Base-by-base conservation (phyloP, 2,888 invertebrate species). In the Erebia ligea region DNA sequence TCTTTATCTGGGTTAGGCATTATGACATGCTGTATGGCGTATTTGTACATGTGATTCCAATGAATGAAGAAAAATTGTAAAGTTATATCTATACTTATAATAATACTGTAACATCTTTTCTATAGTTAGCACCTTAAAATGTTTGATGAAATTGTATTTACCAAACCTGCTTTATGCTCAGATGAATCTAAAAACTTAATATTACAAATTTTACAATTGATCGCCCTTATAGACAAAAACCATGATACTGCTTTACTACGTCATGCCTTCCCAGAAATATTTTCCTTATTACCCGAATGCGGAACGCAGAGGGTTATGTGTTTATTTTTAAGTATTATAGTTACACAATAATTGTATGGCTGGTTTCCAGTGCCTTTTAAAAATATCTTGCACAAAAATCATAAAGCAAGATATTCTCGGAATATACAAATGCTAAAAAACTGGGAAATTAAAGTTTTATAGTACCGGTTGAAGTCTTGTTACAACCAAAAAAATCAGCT, bases 101-200 rank as follows among this genome's bases (percentile, higher is more conserved):
- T n/a, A n/a, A n/a, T n/a, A n/a, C n/a, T n/a, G n/a, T 52, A 54
- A 65, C 2, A 34, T 34, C 19, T 9, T 54, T 58, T 13, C 57
- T 17, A 50, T n/a, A 5, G 42, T 62, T 19, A 19, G 15, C 58
- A 57, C 65, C 11, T 50, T 68, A 45, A 58, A 63, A 54, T 34
- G 19, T 21, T 11, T 50, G 66, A 52, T 57, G 54, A 70, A 75
- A 76, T 75, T 70, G 54, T 73, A 76, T 75, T 75, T 70, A 72
- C n/a, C n/a, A n/a, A 79, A 76, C 75, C 77, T 75, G 78, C 77
- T 79, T 66, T 75, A 79, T 73, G 80, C 77, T 77, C 76, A 74
- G 71, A 61, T 79, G 71, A 67, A 70, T 57, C 73, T 65, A 65
- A 73, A 73, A 69, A 77, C 78, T 72, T 68, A 25, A 25, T 25